Evolutionary conservation across 2,888 invertebrate genomes (phyloP).

Genomic region (Epirrhoe alternata): DNA sequence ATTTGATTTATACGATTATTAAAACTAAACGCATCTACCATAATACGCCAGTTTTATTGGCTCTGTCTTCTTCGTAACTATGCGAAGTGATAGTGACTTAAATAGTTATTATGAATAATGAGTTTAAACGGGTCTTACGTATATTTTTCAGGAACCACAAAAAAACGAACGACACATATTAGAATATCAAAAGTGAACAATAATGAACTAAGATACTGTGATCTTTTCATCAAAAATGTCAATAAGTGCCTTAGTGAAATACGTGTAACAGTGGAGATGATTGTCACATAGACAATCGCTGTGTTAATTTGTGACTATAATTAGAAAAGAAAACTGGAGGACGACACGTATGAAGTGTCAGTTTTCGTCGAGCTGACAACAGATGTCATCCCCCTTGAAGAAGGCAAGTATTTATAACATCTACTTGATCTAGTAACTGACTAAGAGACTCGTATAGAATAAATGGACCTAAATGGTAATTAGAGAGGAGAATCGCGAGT

Average conservation of each 20-base stretch:
- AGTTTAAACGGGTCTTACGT: not conserved
- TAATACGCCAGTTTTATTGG: not conserved
- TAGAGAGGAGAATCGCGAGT: no score
- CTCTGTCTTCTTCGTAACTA: not conserved
- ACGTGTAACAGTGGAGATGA: constrained; percentile 43
- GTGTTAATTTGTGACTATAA: constrained; percentile 49
- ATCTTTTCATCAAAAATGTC: constrained; percentile 24
- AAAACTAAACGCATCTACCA: not conserved
- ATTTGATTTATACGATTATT: not conserved
- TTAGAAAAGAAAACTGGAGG: constrained; percentile 76
- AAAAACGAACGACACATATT: constrained; percentile 9
- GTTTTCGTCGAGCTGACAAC: constrained; percentile 84
- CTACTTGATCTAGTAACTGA: not conserved
- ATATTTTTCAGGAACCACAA: not conserved
- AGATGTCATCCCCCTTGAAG: constrained; percentile 80
- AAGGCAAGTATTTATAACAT: constrained; percentile 64
- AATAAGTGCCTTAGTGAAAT: constrained; percentile 19
- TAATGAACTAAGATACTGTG: constrained; percentile 9
- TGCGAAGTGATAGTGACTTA: not conserved
- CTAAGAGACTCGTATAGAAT: not conserved
- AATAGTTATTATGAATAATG: no score
- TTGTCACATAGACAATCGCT: constrained; percentile 53
- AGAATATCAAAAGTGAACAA: not conserved
- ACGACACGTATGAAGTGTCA: constrained; percentile 82
- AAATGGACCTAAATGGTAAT: no score